These are phyloP conservation scores for Panagrolaimus sp. DNA, from an alignment of 1,140 invertebrate genomes.

Conservation along the genomic window DNA sequence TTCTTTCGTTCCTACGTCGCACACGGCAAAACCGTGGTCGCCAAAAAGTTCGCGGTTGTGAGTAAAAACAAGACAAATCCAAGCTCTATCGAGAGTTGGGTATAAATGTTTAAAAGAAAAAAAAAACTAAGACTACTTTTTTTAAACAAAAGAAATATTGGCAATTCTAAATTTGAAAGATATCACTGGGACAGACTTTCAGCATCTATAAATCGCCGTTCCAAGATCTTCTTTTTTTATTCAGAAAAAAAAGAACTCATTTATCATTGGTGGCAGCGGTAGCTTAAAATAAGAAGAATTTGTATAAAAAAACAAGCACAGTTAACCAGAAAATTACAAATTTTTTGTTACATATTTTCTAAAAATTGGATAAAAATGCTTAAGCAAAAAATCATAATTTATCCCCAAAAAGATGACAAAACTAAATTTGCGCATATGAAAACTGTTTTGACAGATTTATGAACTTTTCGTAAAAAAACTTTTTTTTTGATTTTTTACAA, in stretches of 20 bases:
- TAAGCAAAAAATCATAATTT: not conserved
- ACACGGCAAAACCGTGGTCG: slow-evolving; percentile 1
- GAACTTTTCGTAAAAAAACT: too few relatives aligned
- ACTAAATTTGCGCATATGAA: not conserved
- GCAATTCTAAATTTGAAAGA: not conserved
- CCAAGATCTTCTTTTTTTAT: too few relatives aligned
- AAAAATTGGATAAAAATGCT: not conserved
- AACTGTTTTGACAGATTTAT: not conserved
- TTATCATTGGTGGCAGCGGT: too few relatives aligned
- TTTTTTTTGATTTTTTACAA: not conserved
- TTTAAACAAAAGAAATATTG: not conserved
- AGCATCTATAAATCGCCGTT: too few relatives aligned
- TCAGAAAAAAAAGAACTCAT: too few relatives aligned
- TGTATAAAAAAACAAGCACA: too few relatives aligned
- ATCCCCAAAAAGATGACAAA: too few relatives aligned
- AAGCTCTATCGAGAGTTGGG: too few relatives aligned
- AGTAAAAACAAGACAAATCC: too few relatives aligned
- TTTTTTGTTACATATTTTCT: not conserved
- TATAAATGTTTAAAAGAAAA: too few relatives aligned
- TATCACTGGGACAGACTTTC: not conserved
- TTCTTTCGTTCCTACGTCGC: not conserved
- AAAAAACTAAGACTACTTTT: not conserved
- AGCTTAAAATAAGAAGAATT: too few relatives aligned
- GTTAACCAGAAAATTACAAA: not conserved
- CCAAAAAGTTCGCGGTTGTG: not conserved